Evolutionary conservation across 2,888 invertebrate genomes (phyloP), one percentile per base, ranked within the genome.

Genomic region (Leptopilina myrica): DNA sequence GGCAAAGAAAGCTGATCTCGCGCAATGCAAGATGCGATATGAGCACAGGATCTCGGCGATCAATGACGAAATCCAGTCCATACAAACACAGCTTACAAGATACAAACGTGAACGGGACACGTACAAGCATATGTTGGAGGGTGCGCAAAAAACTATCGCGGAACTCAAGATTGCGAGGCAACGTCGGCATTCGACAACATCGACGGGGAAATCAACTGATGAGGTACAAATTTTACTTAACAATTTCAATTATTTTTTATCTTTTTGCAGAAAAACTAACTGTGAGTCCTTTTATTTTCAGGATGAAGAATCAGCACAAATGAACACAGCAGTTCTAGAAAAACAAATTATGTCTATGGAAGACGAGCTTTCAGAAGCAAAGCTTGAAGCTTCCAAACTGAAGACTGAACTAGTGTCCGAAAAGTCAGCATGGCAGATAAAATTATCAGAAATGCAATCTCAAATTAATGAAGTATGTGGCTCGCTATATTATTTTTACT

Each of bases 371-470:
- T 96, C 97, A 64, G 97, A 98, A 89, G 94, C 97, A 0, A 94
- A 96, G 77, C 92, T 98, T 77, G 96, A 97, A 88, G 94, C 95
- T 20, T 97, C 97, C 59, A 96, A 96, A 89, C 93, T 97, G 1
- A 97, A 96, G 92, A 97, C 97, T 0, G 97, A 98, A 91, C 93
- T 97, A n/a, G 95, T 97, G 59, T 97, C 97, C 59, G 97, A 98
- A 91, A 94, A 96, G 81, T 97, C 97, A 33, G 94, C 96, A 4
- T 96, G 96, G 89, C 97, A 98, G 92, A 96, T 98, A 26, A 96
- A 96, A 91, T 93, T 96, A 67, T 95, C 97, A 0, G 98, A 98
- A 92, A 94, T 98, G 94, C 97, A 96, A 88, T 97, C 98, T 0
- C 95, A 96, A 87, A 94, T 97, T 64, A 97, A 97, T 88, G 97